phyloP scores from a whole-genome alignment of 2,888 invertebrate genomes.

The Xylota segnis region DNA sequence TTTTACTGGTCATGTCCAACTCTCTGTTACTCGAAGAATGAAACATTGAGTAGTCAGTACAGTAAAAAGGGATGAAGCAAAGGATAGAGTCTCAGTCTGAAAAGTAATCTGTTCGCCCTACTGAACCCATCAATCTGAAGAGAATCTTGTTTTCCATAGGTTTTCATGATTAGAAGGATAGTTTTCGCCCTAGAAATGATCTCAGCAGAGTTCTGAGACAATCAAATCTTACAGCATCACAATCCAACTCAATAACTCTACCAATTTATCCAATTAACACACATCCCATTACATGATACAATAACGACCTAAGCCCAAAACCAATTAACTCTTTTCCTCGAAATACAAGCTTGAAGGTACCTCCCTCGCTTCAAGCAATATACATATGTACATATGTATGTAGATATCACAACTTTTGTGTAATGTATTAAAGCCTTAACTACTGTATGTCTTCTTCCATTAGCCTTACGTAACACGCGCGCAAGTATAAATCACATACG shows the following conservation, averaged over 20 bases:
- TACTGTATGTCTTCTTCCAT: conserved; percentile 4
- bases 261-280: conserved; percentile 7
- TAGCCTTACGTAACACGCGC: conserved; percentile 29
- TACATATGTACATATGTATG: not conserved
- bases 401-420: conserved; percentile 12
- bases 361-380: too few species aligned
- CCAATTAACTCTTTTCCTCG: not conserved
- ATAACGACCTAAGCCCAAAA: not conserved
- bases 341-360: too few species aligned
- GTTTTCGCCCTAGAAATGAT: not conserved
- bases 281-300: conserved; percentile 9
- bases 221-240: not conserved
- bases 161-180: too few species aligned
- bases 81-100: too few species aligned
- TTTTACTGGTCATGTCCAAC: too few species aligned
- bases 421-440: conserved; percentile 1
- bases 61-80: too few species aligned
- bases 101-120: too few species aligned
- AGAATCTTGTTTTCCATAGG: too few species aligned
- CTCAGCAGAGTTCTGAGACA: not conserved
- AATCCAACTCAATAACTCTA: not conserved
- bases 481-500: conserved; percentile 41
- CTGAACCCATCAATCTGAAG: too few species aligned
- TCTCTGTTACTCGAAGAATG: too few species aligned
- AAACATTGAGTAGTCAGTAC: too few species aligned